Conservation (phyloP, 2,113 vertebrate genomes). For the Trichomycterus rosablanca region DNA sequence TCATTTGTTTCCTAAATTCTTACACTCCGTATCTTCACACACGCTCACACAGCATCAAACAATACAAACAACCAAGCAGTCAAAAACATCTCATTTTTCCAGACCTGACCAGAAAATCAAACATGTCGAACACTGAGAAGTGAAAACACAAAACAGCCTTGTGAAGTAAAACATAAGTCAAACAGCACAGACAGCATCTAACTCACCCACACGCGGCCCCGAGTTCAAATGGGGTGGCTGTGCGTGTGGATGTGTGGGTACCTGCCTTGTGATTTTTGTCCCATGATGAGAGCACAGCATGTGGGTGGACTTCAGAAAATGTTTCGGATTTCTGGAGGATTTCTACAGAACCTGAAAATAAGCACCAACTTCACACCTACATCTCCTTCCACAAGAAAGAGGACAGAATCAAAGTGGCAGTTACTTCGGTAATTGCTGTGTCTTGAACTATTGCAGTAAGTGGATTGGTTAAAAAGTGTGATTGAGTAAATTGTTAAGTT, state of each 20-base stretch:
- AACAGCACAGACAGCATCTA: neutral
- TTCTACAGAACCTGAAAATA: too few species aligned
- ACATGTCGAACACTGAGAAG: slow-evolving; percentile 4
- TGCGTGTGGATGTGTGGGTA: slow-evolving; percentile 2
- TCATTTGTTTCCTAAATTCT: too few species aligned
- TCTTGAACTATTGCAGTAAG: too few species aligned
- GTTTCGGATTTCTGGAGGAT: slow-evolving; percentile 18
- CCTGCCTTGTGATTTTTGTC: slow-evolving; percentile 2
- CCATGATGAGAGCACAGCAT: slow-evolving; percentile 16
- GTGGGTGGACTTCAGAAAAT: slow-evolving; percentile 35
- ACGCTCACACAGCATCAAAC: slow-evolving; percentile 1
- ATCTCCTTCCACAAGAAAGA: neutral
- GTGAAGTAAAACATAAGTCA: slow-evolving; percentile 15
- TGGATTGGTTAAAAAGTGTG: too few species aligned
- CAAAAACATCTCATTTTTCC: neutral
- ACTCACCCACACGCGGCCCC: slow-evolving; percentile 25
- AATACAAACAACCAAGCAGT: neutral
- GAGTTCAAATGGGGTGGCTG: slow-evolving; percentile 4
- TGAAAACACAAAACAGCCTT: slow-evolving; percentile 5
- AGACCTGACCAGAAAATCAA: slow-evolving; percentile 16
- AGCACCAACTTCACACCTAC: slow-evolving; percentile 2
- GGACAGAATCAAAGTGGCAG: too few species aligned
- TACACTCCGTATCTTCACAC: too few species aligned
- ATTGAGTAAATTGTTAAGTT: too few species aligned
- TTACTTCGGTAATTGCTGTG: too few species aligned